Percentiles rank a stretch among this genome's conserved stretches.
These are phyloP conservation scores for Pachypeltis micranthus DNA, from an alignment of 1,140 invertebrate genomes.

Conservation along the genomic window DNA sequence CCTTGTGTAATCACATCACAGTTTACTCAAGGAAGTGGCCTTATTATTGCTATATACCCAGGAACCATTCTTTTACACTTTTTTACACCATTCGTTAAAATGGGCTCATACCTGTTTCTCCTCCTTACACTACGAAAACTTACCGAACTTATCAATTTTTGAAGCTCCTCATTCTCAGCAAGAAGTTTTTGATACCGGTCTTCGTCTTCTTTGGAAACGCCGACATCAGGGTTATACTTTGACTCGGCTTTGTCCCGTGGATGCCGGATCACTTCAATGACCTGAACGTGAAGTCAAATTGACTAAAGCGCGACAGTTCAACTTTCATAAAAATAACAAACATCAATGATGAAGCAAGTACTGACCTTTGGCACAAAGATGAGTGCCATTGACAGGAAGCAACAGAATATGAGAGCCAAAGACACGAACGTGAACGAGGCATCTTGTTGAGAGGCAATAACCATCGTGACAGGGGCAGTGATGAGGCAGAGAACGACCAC, in stretches of 20 bases:
- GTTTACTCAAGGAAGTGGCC: too few relatives aligned
- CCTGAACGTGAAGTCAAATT: too few relatives aligned
- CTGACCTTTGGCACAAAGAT: conserved; percentile 89
- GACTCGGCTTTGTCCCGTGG: conserved; percentile 71
- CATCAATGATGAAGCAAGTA: background rate
- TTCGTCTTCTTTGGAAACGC: conserved; percentile 87
- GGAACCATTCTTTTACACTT: background rate
- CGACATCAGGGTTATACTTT: conserved; percentile 73
- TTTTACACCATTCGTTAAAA: too few relatives aligned
- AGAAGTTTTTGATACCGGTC: conserved; percentile 88
- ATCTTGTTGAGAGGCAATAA: conserved; percentile 93
- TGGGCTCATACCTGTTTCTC: conserved; percentile 57
- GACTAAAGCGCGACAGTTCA: too few relatives aligned
- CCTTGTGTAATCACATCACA: too few relatives aligned
- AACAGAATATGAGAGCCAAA: conserved; percentile 85
- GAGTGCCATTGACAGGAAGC: conserved; percentile 92
- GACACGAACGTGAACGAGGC: conserved; percentile 94
- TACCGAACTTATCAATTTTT: conserved; percentile 85
- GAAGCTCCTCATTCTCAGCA: conserved; percentile 89
- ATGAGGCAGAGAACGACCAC: conserved; percentile 95
- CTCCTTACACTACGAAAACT: conserved; percentile 66
- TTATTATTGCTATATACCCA: too few relatives aligned
- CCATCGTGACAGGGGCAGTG: conserved; percentile 91
- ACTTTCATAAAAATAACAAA: too few relatives aligned
- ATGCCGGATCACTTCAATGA: conserved; percentile 72